Conservation (phyloP, 2,113 vertebrate genomes). For the Sapajus apella region DNA sequence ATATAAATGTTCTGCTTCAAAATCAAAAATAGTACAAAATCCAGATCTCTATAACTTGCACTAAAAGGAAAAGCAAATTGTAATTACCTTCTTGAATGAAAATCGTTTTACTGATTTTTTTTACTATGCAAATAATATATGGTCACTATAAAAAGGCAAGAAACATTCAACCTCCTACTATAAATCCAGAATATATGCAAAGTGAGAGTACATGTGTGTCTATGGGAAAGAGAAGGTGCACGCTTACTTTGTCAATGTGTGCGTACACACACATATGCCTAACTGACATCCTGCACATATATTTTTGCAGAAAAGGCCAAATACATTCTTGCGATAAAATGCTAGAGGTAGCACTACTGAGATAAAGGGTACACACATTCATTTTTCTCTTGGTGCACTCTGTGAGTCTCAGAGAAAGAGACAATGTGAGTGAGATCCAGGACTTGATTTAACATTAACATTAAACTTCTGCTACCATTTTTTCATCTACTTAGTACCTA, state of each 20-base stretch:
- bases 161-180: neutral
- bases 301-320: neutral
- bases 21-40: neutral
- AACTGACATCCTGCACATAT: no score
- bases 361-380: neutral
- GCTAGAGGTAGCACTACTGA: neutral
- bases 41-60: neutral
- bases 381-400: neutral
- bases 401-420: accelerated
- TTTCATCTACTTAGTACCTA: neutral
- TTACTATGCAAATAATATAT: neutral
- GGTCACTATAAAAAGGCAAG: neutral
- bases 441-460: neutral
- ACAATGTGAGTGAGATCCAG: accelerated
- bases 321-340: neutral
- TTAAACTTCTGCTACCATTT: neutral
- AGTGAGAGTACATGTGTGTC: neutral
- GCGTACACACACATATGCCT: neutral
- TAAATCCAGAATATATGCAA: neutral
- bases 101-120: neutral
- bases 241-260: no score
- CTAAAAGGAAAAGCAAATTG: neutral
- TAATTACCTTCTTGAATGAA: neutral
- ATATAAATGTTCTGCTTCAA: neutral
- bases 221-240: no score